Base-by-base conservation (phyloP, 2,113 vertebrate species). In the Hystrix cristata region DNA sequence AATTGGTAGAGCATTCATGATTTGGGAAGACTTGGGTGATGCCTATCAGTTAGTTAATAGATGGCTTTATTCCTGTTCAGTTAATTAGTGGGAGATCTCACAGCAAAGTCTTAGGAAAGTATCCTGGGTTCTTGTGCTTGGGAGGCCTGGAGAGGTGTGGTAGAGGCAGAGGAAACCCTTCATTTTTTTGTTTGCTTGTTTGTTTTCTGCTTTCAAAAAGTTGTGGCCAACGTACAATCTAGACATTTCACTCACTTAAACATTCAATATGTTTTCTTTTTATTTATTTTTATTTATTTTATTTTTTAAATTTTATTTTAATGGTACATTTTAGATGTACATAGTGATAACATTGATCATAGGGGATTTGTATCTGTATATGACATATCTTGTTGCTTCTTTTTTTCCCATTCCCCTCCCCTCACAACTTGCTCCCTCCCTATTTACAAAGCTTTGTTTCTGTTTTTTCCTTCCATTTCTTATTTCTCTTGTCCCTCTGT, bases 231-330 rank as follows among this genome's bases (percentile, higher is more conserved):
- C 76, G 43, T 65, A 13, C 67, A 53, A 81, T 81, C 53, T 84
- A 59, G 57, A 90, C 62, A 87, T 55, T 94, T 93, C 62, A 80
- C 7, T 94, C 95, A 34, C 62, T 4, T 90, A 92, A 69, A 91
- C 25, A 83, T 87, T 96, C 55, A 87, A 8, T 92, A 62, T 69
- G 0, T 71, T 92, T 93, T 76, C 18, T 67, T 38, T 38, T 38
- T 38, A 38, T 38, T 38, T 38, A 38, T 38, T 38, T 38, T 38
- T 38, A 38, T 38, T 38, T 38, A 38, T 38, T 38, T 38, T 38
- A 38, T 38, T 38, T 38, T 38, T 38, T 38, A 38, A 38, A 38
- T 38, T 38, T 38, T 38, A 38, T 38, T 38, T 38, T 38, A 38
- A 38, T 38, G 38, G 38, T 38, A 38, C 38, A 38, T 38, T 38